phyloP scores from a whole-genome alignment of 2,888 invertebrate species.

The Oligia fasciuncula region DNA sequence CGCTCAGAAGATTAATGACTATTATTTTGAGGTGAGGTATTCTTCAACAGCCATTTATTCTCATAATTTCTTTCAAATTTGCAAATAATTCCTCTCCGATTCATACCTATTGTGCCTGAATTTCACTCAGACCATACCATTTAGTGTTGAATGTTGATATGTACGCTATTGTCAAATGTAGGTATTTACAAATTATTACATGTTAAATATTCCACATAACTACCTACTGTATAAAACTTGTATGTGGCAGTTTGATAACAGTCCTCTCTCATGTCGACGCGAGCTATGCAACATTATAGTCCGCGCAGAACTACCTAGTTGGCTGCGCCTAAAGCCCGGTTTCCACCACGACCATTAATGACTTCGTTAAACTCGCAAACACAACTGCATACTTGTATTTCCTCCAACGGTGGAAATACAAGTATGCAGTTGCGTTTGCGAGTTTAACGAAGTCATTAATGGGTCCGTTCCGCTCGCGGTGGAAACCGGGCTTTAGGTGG shows the following conservation, averaged over 20 bases:
- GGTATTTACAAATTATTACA: not conserved
- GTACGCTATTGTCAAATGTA: not conserved
- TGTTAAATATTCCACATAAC: not conserved
- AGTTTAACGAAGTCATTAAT: no score
- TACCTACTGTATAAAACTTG: not conserved
- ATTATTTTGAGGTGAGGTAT: not conserved
- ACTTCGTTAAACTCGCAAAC: no score
- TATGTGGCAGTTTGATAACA: not conserved
- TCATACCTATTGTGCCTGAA: not conserved
- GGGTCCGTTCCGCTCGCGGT: no score
- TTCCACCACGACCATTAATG: no score
- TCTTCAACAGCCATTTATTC: not conserved
- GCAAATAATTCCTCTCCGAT: not conserved
- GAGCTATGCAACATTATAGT: not conserved
- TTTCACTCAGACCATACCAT: not conserved
- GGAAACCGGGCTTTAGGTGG: no score
- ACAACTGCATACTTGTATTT: no score
- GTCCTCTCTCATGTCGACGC: not conserved
- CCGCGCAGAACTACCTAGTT: no score
- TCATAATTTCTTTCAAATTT: not conserved
- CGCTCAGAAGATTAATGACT: not conserved
- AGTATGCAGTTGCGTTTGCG: no score
- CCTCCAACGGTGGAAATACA: no score
- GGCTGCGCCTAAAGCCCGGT: no score
- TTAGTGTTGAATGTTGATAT: not conserved